Conservation (phyloP, 1,140 invertebrate species). For the Drosophila biarmipes region DNA sequence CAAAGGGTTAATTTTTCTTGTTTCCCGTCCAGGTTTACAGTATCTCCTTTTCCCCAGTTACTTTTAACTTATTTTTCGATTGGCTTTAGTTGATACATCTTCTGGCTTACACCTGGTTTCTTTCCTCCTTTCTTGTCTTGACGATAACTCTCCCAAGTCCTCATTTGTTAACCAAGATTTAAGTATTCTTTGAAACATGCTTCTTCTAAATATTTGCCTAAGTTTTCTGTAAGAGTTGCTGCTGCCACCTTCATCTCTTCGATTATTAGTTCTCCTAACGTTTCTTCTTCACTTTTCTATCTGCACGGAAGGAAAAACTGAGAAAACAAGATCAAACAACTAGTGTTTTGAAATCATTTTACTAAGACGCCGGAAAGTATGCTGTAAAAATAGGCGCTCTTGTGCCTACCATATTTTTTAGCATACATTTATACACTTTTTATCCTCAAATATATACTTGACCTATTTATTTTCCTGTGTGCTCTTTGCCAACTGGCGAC, state of each 20-base stretch:
- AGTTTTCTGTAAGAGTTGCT: background rate
- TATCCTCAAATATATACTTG: background rate
- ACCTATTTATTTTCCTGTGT: background rate
- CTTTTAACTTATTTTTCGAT: background rate
- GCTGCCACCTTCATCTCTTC: background rate
- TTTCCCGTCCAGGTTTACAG: background rate
- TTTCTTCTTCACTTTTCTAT: constrained; percentile 12
- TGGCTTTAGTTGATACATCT: too few species aligned
- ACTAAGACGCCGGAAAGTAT: too few species aligned
- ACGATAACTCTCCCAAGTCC: background rate
- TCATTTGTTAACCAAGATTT: background rate
- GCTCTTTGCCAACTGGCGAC: constrained; percentile 25
- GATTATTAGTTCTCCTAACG: constrained; percentile 12
- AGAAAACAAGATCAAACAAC: too few species aligned
- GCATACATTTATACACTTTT: too few species aligned
- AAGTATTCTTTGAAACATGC: background rate
- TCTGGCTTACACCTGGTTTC: background rate
- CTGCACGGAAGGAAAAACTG: constrained; percentile 1
- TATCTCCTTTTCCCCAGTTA: background rate
- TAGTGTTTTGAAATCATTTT: too few species aligned
- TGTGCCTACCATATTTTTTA: background rate
- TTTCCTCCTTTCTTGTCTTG: background rate
- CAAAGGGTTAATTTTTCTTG: too few species aligned
- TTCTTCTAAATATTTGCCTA: constrained; percentile 17
- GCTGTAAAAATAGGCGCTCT: too few species aligned